A percentile compares a stretch with the other conserved stretches of the same genome.
Evolutionary conservation across 2,888 invertebrate genomes (phyloP).

Genomic region (Pristionchus arcanus): DNA sequence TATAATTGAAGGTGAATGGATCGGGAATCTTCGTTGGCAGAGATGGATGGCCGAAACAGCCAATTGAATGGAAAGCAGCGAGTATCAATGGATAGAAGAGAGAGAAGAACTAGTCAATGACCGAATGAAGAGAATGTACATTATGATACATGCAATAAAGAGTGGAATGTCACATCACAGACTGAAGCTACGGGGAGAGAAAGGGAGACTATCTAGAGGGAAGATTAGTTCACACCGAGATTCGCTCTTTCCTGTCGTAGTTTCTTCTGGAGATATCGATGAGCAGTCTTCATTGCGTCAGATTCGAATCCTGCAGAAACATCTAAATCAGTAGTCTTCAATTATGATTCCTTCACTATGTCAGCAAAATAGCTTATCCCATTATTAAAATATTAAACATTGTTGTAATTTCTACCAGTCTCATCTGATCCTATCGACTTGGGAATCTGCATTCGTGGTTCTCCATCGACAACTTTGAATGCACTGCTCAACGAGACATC

Average conservation of each 20-base stretch:
- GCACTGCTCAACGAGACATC: not conserved
- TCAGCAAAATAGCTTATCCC: no score
- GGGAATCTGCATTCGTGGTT: slow-evolving; percentile 7
- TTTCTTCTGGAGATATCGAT: slow-evolving; percentile 47
- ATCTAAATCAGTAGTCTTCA: not conserved
- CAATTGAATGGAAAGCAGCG: slow-evolving; percentile 1
- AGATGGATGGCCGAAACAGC: slow-evolving; percentile 43
- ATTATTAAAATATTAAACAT: not conserved
- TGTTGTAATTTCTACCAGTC: not conserved
- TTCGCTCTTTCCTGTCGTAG: slow-evolving; percentile 29
- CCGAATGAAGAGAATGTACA: not conserved
- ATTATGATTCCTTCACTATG: not conserved
- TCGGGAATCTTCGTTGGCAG: slow-evolving; percentile 48
- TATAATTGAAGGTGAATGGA: slow-evolving; percentile 52
- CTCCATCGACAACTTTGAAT: slow-evolving; percentile 9
- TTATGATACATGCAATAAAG: slow-evolving; percentile 20
- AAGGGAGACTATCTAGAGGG: not conserved
- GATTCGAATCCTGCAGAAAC: slow-evolving; percentile 35
- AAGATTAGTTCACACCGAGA: slow-evolving; percentile 1
- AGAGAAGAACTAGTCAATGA: not conserved
- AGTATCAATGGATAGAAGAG: not conserved
- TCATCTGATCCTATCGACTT: slow-evolving; percentile 14
- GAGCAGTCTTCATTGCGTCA: slow-evolving; percentile 36
- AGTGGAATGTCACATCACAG: not conserved
- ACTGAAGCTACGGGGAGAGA: not conserved